Percentiles rank a stretch among this genome's conserved stretches.
These are phyloP conservation scores for Peromyscus nudipes DNA, from an alignment of 2,797 vertebrate genomes.

Conservation along the genomic window DNA sequence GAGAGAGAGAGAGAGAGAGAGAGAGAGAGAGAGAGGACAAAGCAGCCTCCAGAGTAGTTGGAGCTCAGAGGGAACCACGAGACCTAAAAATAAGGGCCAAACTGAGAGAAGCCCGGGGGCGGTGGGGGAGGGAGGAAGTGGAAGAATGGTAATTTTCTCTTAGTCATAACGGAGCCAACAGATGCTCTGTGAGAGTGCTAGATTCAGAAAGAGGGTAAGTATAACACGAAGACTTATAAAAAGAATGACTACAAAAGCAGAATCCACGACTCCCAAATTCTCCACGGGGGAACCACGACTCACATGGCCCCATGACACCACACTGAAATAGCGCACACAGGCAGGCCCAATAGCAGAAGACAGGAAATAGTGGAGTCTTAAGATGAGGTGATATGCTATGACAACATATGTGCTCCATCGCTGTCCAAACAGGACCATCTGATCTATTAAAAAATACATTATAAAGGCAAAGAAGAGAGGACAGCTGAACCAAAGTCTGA, in stretches of 20 bases:
- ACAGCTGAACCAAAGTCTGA: background rate
- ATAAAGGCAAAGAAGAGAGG: background rate
- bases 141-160: constrained; percentile 78
- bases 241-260: constrained; percentile 70
- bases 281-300: background rate
- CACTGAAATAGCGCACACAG: background rate
- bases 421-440: background rate
- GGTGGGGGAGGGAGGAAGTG: constrained; percentile 68
- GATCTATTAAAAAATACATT: background rate
- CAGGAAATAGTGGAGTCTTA: background rate
- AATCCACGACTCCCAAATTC: constrained; percentile 41
- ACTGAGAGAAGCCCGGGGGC: constrained; percentile 65
- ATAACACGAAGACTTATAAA: constrained; percentile 58
- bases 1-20: background rate
- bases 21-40: background rate
- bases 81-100: constrained; percentile 71
- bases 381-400: background rate
- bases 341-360: background rate
- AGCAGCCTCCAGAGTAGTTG: background rate
- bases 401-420: background rate
- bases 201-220: constrained; percentile 68
- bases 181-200: constrained; percentile 63
- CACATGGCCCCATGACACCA: background rate
- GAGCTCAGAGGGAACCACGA: constrained; percentile 61
- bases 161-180: constrained; percentile 78